These are phyloP conservation scores for Benthosema pterotum DNA, from an alignment of 2,797 vertebrate species.

Conservation along the genomic window DNA sequence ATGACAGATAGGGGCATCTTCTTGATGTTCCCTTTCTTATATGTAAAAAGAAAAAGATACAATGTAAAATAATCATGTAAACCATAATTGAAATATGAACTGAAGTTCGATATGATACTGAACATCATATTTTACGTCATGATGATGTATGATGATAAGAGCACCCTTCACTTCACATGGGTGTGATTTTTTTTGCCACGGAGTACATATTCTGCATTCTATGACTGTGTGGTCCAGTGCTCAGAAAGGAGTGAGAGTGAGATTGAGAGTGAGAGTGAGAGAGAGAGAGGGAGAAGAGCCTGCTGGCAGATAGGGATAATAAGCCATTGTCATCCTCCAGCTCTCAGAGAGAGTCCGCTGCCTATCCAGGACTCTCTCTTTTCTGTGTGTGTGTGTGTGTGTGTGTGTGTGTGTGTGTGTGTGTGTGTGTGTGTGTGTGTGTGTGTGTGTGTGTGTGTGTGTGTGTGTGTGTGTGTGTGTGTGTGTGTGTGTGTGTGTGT, in stretches of 20 bases:
- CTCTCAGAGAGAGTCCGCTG: slow-evolving; percentile 63
- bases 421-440: slow-evolving; percentile 9
- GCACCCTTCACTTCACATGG: no score
- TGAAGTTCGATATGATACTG: no score
- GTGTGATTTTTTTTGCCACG: no score
- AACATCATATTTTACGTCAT: no score
- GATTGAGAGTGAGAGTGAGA: slow-evolving; percentile 1
- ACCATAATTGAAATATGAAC: no score
- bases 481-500: slow-evolving; percentile 9
- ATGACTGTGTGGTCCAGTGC: no score
- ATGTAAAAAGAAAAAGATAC: no score
- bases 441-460: slow-evolving; percentile 10
- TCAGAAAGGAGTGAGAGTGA: neutral
- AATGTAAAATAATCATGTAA: no score
- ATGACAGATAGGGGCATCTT: no score
- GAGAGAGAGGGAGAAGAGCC: slow-evolving; percentile 22
- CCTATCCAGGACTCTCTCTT: slow-evolving; percentile 37
- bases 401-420: neutral
- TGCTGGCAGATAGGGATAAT: slow-evolving; percentile 58
- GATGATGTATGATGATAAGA: no score
- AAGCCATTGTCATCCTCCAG: slow-evolving; percentile 40
- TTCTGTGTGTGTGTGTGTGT: slow-evolving; percentile 21
- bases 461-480: slow-evolving; percentile 7
- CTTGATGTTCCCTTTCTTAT: no score
- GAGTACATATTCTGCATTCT: no score